phyloP scores from a whole-genome alignment of 2,113 vertebrate genomes.

The Geothlypis trichas region DNA sequence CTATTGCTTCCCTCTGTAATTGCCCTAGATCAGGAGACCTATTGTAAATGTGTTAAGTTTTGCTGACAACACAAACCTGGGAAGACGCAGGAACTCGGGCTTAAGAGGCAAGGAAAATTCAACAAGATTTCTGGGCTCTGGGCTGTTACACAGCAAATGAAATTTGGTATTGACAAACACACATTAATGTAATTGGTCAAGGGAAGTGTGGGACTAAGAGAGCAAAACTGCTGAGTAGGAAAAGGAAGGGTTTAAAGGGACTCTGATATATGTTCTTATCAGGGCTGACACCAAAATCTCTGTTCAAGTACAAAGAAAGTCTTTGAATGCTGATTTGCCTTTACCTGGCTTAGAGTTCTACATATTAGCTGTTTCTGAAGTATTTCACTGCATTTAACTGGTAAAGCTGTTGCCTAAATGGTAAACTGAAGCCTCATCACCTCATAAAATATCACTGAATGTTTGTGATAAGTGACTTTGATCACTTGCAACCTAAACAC shows the following conservation, averaged over 20 bases:
- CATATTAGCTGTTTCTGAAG: neutral
- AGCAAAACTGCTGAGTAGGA: slow-evolving; percentile 53
- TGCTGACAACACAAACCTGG: slow-evolving; percentile 76
- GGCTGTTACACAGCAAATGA: slow-evolving; percentile 62
- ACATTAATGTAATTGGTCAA: slow-evolving; percentile 66
- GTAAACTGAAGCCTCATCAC: neutral
- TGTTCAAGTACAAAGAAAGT: neutral
- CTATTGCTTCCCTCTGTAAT: slow-evolving; percentile 74
- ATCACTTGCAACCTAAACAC: neutral
- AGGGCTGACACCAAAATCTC: rapidly evolving
- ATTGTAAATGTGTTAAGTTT: slow-evolving; percentile 72
- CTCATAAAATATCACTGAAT: neutral
- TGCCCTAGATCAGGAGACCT: slow-evolving; percentile 75
- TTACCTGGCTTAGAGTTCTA: neutral
- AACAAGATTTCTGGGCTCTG: slow-evolving; percentile 64
- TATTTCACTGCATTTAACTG: neutral
- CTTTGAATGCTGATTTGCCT: neutral
- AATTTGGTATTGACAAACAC: slow-evolving; percentile 75
- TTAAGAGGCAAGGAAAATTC: slow-evolving; percentile 72
- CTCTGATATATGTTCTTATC: neutral
- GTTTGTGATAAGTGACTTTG: neutral
- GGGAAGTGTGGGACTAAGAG: neutral
- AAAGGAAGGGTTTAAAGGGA: neutral
- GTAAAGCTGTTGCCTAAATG: neutral
- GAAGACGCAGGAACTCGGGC: slow-evolving; percentile 44